Conservation (phyloP, 2,113 vertebrate genomes). For the Steatornis caripensis region DNA sequence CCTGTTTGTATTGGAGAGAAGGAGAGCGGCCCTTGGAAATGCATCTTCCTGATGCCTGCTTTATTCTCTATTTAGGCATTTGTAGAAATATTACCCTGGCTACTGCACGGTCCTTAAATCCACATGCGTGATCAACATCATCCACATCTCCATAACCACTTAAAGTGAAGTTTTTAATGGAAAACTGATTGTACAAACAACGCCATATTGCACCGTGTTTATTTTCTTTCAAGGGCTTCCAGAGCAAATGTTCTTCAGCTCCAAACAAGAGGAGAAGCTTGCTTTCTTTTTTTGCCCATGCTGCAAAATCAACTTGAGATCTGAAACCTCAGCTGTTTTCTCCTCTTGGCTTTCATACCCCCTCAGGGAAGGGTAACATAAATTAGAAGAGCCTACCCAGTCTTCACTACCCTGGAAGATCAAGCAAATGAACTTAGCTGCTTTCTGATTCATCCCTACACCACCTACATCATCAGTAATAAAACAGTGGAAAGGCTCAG, state of each 20-base stretch:
- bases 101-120: background rate
- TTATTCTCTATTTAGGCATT: background rate
- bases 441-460: background rate
- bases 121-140: background rate
- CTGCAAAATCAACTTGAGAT: conserved; percentile 14
- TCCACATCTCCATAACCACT: background rate
- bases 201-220: background rate
- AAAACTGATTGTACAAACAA: background rate
- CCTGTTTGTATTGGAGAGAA: background rate
- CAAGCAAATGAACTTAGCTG: background rate
- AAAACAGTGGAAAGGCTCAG: background rate
- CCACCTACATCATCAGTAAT: background rate
- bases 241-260: conserved; percentile 5
- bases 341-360: background rate
- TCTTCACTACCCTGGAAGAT: background rate
- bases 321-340: conserved; percentile 29
- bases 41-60: background rate
- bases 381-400: background rate
- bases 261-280: background rate
- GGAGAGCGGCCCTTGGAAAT: background rate
- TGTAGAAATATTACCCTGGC: background rate
- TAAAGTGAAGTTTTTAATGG: background rate
- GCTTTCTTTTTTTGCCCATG: background rate
- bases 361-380: background rate
- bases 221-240: conserved; percentile 29